Percentiles rank a stretch among this genome's conserved stretches.
These are phyloP conservation scores for Caenorhabditis doughertyi DNA, from an alignment of 2,888 invertebrate species.

Conservation along the genomic window DNA sequence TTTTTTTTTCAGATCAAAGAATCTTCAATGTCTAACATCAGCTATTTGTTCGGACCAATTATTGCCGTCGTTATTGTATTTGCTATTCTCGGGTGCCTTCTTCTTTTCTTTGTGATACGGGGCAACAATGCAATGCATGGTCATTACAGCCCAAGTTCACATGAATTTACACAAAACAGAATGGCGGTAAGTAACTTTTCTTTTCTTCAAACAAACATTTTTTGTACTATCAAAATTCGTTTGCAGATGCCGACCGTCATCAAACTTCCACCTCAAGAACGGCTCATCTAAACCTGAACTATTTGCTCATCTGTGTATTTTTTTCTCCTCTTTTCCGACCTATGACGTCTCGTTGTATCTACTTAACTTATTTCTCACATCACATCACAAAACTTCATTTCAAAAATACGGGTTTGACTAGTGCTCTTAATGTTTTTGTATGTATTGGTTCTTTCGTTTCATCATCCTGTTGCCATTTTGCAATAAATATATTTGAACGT, in stretches of 20 bases:
- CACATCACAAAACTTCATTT: slow-evolving; percentile 55
- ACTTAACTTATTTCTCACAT: slow-evolving; percentile 54
- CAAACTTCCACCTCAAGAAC: slow-evolving; percentile 76
- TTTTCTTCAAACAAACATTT: neutral
- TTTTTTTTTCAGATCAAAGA: slow-evolving; percentile 72
- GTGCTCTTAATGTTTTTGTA: slow-evolving; percentile 61
- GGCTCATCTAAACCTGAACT: slow-evolving; percentile 67
- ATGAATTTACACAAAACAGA: slow-evolving; percentile 72
- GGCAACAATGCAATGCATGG: slow-evolving; percentile 80
- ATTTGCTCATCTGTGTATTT: slow-evolving; percentile 36
- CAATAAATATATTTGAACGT: slow-evolving; percentile 35
- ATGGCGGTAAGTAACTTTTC: slow-evolving; percentile 54
- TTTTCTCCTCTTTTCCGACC: neutral
- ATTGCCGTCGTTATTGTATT: slow-evolving; percentile 75
- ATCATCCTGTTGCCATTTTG: slow-evolving; percentile 30
- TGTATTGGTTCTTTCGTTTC: slow-evolving; percentile 37
- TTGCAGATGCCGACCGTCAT: slow-evolving; percentile 75
- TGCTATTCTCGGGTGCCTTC: slow-evolving; percentile 76
- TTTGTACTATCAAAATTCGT: neutral
- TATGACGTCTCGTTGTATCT: slow-evolving; percentile 44
- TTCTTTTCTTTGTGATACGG: slow-evolving; percentile 77
- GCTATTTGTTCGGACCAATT: slow-evolving; percentile 79
- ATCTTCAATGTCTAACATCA: slow-evolving; percentile 55
- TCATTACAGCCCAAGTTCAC: slow-evolving; percentile 77
- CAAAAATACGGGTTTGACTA: slow-evolving; percentile 53